These are phyloP conservation scores for Hetaerina americana DNA, from an alignment of 1,140 invertebrate genomes.

Conservation along the genomic window DNA sequence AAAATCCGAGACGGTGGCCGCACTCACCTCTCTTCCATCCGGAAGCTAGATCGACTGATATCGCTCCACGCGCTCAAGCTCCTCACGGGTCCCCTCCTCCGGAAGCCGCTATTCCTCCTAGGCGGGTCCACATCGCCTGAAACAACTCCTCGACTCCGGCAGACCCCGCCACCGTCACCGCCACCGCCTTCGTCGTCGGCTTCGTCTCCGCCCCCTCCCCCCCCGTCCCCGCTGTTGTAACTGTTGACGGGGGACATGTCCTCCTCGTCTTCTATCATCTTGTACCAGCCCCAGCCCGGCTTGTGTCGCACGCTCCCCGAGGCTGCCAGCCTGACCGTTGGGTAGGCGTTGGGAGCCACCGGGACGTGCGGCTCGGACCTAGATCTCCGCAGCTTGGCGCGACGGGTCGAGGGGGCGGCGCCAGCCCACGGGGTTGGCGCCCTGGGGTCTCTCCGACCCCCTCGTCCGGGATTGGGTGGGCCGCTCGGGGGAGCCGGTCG, in stretches of 20 bases:
- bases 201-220: background rate
- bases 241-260: background rate
- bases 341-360: background rate
- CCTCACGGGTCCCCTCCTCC: conserved; percentile 35
- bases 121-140: conserved; percentile 33
- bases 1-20: too few species aligned
- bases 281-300: conserved; percentile 4
- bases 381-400: background rate
- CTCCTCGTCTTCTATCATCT: conserved; percentile 4
- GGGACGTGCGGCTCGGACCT: background rate
- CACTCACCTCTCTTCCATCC: conserved; percentile 62
- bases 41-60: conserved; percentile 62
- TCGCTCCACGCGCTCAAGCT: conserved; percentile 77
- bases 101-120: conserved; percentile 40
- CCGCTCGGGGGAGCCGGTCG: too few species aligned
- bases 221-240: background rate
- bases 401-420: background rate
- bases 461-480: too few species aligned
- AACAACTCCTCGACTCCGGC: too few species aligned
- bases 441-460: too few species aligned
- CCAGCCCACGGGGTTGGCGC: too few species aligned
- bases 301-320: background rate
- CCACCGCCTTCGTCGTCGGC: too few species aligned
- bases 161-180: background rate
- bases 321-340: conserved; percentile 2